phyloP scores from a whole-genome alignment of 2,888 invertebrate species.

The Drosophila longiperda region DNA sequence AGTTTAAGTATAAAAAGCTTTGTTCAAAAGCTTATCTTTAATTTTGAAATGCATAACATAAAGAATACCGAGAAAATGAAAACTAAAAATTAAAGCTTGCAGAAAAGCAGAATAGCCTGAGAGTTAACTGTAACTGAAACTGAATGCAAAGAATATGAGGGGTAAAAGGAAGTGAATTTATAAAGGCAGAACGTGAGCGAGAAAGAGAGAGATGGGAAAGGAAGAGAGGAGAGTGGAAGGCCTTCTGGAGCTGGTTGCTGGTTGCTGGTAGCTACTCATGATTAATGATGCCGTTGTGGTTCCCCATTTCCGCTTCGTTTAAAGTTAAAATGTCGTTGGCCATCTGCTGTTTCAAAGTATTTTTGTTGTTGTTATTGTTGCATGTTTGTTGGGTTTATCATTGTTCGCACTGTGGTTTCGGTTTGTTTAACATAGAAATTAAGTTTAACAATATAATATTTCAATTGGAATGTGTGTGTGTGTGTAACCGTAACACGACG shows the following conservation, averaged over 20 bases:
- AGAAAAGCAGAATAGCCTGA: slow-evolving; percentile 25
- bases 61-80: not conserved
- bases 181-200: not conserved
- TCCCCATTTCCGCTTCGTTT: slow-evolving; percentile 76
- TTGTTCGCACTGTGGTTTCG: slow-evolving; percentile 64
- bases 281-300: slow-evolving; percentile 71
- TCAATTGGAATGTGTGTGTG: slow-evolving; percentile 26
- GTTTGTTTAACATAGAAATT: slow-evolving; percentile 72
- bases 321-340: slow-evolving; percentile 73
- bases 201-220: not conserved
- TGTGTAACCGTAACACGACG: not conserved
- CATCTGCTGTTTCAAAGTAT: slow-evolving; percentile 39
- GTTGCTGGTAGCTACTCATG: slow-evolving; percentile 57
- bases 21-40: not conserved
- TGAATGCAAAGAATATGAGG: slow-evolving; percentile 9
- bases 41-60: not conserved
- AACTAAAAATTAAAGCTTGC: slow-evolving; percentile 2
- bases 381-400: slow-evolving; percentile 32
- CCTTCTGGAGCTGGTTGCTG: slow-evolving; percentile 17
- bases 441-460: slow-evolving; percentile 42
- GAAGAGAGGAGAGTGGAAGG: not conserved
- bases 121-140: slow-evolving; percentile 41
- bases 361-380: slow-evolving; percentile 25
- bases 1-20: not conserved
- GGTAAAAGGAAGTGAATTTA: not conserved